Conservation (phyloP, 1,140 invertebrate species). For the Pygmarrhopalites habei region DNA sequence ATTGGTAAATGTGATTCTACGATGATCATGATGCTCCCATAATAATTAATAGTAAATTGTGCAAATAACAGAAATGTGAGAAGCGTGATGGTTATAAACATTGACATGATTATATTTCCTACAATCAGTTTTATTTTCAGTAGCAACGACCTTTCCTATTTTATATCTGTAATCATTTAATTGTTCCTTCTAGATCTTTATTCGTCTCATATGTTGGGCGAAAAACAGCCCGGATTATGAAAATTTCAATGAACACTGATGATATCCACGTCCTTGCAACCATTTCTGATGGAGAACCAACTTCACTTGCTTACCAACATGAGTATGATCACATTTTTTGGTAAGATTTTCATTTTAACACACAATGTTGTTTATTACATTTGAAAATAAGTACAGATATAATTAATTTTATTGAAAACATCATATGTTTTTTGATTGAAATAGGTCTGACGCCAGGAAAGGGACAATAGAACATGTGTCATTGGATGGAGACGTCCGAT, state of each 20-base stretch:
- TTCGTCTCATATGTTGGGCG: conserved; percentile 22
- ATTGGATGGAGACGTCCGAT: conserved; percentile 15
- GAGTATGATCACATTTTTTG: conserved; percentile 27
- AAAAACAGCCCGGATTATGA: conserved; percentile 24
- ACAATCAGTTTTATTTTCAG: too few species aligned
- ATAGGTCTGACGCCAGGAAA: conserved; percentile 21
- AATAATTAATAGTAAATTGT: too few species aligned
- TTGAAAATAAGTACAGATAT: too few species aligned
- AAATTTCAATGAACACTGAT: conserved; percentile 24
- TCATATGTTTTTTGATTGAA: background rate
- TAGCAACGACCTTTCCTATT: too few species aligned
- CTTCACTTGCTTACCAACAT: conserved; percentile 26
- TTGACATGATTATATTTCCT: too few species aligned
- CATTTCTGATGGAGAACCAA: conserved; percentile 24
- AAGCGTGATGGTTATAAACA: too few species aligned
- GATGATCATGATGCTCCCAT: too few species aligned
- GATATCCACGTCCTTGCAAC: conserved; percentile 14
- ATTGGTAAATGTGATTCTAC: too few species aligned
- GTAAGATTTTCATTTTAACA: conserved; percentile 16
- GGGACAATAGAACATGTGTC: conserved; percentile 27
- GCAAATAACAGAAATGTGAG: too few species aligned
- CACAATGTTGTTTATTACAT: too few species aligned
- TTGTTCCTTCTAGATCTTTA: conserved; percentile 21
- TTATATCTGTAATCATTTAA: too few species aligned
- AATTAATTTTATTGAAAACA: too few species aligned